Evolutionary conservation across 23 tunicate genomes (phyloP).

Genomic region (Pegea sp.): DNA sequence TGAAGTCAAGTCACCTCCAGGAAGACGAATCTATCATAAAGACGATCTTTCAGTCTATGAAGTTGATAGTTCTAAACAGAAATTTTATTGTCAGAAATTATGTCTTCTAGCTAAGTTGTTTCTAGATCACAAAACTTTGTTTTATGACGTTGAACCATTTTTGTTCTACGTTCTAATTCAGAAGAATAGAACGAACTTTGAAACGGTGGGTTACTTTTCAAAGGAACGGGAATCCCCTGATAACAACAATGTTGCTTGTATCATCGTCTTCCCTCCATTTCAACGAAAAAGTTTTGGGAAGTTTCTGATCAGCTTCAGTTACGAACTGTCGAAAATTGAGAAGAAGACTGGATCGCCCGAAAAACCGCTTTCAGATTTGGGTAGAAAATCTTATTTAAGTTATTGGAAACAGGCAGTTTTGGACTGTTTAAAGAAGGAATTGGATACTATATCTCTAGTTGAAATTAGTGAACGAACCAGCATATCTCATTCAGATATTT

Average conservation of each 20-base stretch:
- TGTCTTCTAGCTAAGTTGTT: constrained; percentile 84
- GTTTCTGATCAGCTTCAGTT: constrained; percentile 75
- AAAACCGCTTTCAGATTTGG: background rate
- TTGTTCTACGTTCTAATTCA: constrained; percentile 83
- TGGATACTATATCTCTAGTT: too few relatives aligned
- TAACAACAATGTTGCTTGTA: constrained; percentile 87
- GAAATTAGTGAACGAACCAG: too few relatives aligned
- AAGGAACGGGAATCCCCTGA: constrained; percentile 89
- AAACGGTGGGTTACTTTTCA: constrained; percentile 78
- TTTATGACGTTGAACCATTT: constrained; percentile 95
- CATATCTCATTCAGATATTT: too few relatives aligned
- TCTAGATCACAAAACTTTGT: constrained; percentile 90
- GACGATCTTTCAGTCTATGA: constrained; percentile 73
- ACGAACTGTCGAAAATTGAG: constrained; percentile 87
- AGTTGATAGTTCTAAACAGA: constrained; percentile 65
- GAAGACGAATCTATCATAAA: constrained; percentile 70
- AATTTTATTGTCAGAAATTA: constrained; percentile 79
- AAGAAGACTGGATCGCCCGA: constrained; percentile 25
- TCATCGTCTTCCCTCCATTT: constrained; percentile 76
- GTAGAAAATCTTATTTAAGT: too few relatives aligned
- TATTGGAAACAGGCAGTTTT: too few relatives aligned
- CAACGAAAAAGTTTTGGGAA: constrained; percentile 92
- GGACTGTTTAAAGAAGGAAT: too few relatives aligned
- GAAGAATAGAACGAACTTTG: constrained; percentile 52
- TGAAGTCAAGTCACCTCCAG: constrained; percentile 76